Percentiles rank a stretch among this genome's conserved stretches.
These are phyloP conservation scores for Diabrotica undecimpunctata DNA, from an alignment of 1,140 invertebrate genomes.

Conservation along the genomic window DNA sequence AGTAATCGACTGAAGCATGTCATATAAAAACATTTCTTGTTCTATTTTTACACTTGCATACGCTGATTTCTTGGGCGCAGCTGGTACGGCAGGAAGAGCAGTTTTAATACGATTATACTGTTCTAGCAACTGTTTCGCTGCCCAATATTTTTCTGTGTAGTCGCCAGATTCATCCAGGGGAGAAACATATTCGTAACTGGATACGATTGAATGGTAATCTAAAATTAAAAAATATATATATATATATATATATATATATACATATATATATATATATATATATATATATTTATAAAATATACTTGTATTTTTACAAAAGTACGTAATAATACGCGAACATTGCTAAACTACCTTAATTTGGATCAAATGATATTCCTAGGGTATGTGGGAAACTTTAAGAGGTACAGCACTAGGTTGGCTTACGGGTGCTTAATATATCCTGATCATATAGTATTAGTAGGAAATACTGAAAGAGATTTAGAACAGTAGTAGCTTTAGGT, in stretches of 20 bases:
- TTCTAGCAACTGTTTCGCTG: conserved; percentile 39
- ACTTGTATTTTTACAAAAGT: too few species aligned
- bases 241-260: background rate
- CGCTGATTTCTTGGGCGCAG: background rate
- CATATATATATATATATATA: conserved; percentile 8
- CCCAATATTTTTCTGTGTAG: conserved; percentile 50
- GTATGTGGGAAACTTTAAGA: too few species aligned
- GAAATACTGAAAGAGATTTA: too few species aligned
- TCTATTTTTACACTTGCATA: conserved; percentile 22
- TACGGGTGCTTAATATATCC: too few species aligned
- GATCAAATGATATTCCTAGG: too few species aligned
- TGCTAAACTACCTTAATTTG: too few species aligned
- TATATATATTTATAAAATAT: background rate
- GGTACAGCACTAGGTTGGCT: too few species aligned
- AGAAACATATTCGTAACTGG: conserved; percentile 57
- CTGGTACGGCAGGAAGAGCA: conserved; percentile 42
- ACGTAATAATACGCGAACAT: too few species aligned
- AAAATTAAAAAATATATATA: conserved; percentile 20
- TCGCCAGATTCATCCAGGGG: conserved; percentile 52
- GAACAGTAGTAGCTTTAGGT: too few species aligned
- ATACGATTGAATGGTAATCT: conserved; percentile 10
- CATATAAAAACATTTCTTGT: conserved; percentile 35
- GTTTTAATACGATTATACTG: conserved; percentile 48
- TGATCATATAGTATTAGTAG: too few species aligned
- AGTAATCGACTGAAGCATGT: conserved; percentile 36